Conservation (phyloP, 2,888 invertebrate genomes). For the Polyommatus iphigenia region DNA sequence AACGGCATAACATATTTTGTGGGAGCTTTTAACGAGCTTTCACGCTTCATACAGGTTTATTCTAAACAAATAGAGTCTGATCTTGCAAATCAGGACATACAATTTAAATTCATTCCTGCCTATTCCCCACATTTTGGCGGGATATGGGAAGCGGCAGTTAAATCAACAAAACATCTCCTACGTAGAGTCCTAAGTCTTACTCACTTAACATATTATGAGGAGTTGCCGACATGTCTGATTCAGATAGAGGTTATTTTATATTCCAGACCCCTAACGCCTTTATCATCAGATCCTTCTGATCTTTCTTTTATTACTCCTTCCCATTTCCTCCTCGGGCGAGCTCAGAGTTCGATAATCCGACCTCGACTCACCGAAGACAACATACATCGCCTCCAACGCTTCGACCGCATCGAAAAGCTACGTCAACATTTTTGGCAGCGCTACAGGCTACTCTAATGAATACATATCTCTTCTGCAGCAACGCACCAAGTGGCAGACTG, state of each 20-base stretch:
- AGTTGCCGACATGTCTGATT: not conserved
- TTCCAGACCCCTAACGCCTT: not conserved
- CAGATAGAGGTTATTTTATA: conserved; percentile 1
- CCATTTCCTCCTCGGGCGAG: not conserved
- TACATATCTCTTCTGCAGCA: not conserved
- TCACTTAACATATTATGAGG: not conserved
- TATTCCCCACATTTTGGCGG: not conserved
- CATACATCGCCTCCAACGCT: not conserved
- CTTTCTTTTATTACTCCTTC: not conserved
- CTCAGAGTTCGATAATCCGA: not conserved
- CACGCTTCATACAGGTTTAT: too few species aligned
- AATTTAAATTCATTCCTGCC: too few species aligned
- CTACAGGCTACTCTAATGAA: not conserved
- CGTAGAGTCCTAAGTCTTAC: not conserved
- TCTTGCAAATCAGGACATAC: too few species aligned
- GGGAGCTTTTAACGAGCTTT: not conserved
- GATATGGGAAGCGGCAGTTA: not conserved
- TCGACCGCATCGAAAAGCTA: not conserved
- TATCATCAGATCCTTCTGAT: not conserved
- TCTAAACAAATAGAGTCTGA: too few species aligned
- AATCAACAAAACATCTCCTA: not conserved
- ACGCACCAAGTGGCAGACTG: not conserved
- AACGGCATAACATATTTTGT: conserved; percentile 3
- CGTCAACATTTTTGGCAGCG: not conserved
- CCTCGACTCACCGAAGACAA: not conserved